Conservation (phyloP, 2,113 vertebrate genomes). For the Galemys pyrenaicus region DNA sequence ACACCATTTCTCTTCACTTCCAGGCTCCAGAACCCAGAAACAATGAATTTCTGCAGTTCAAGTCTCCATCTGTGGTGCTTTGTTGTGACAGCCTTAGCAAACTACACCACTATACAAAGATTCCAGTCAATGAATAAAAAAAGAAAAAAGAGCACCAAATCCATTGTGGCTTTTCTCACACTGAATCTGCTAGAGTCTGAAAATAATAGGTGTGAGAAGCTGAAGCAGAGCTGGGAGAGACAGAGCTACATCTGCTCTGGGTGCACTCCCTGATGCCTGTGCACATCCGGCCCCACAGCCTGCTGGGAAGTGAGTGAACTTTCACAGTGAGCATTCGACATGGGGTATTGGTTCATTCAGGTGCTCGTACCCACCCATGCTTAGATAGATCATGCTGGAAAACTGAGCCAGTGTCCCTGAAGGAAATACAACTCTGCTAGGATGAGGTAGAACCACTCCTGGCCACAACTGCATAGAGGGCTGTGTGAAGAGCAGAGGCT, state of each 20-base stretch:
- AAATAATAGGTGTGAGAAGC: background rate
- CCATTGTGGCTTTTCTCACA: background rate
- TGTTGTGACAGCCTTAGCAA: too few relatives aligned
- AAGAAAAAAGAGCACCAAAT: background rate
- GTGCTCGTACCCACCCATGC: background rate
- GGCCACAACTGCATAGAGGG: background rate
- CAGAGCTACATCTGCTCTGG: fast-evolving
- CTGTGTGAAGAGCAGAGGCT: background rate
- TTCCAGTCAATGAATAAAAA: background rate
- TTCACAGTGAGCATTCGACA: background rate
- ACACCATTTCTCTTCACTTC: background rate
- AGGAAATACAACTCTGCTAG: background rate
- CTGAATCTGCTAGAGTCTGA: background rate
- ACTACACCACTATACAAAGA: background rate
- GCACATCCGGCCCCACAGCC: background rate
- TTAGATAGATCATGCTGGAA: background rate
- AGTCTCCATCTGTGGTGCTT: background rate
- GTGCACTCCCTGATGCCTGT: fast-evolving
- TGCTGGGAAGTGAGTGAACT: background rate
- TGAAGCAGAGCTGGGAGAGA: fast-evolving
- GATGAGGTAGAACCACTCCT: background rate
- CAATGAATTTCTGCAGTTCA: background rate
- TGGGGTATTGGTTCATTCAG: background rate
- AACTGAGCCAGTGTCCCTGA: background rate
- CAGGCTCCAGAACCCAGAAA: background rate